These are phyloP conservation scores for Peromyscus maniculatus DNA, from an alignment of 2,113 vertebrate genomes.

Conservation along the genomic window DNA sequence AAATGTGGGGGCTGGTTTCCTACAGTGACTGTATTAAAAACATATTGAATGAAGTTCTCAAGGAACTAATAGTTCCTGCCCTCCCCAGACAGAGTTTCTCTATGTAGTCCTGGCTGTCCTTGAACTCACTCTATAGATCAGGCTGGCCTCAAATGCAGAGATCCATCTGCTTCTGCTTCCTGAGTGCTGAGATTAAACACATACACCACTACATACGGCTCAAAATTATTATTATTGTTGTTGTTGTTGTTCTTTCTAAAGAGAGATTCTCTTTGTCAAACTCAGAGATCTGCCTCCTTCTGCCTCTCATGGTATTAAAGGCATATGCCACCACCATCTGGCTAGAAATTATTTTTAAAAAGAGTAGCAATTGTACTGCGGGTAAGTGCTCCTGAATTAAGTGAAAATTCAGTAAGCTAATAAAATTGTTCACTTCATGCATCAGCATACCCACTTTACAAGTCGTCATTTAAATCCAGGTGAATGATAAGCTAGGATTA, in stretches of 20 bases:
- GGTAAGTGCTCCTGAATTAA: slow-evolving; percentile 34
- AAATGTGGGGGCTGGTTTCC: no score
- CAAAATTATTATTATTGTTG: neutral
- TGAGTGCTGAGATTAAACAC: neutral
- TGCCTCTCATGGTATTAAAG: neutral
- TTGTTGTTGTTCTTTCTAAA: neutral
- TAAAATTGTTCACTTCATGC: slow-evolving; percentile 31
- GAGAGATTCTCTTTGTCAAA: neutral
- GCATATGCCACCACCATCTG: neutral
- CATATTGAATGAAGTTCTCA: neutral
- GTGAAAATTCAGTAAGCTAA: slow-evolving; percentile 34
- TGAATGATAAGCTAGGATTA: slow-evolving; percentile 50
- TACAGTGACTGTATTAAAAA: neutral
- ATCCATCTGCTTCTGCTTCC: neutral
- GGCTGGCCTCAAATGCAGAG: neutral
- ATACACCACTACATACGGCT: neutral
- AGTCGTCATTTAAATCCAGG: slow-evolving; percentile 54
- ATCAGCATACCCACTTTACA: slow-evolving; percentile 45
- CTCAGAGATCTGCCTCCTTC: neutral
- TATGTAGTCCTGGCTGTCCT: neutral
- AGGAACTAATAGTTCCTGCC: neutral
- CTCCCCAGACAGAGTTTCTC: neutral
- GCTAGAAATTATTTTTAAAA: neutral
- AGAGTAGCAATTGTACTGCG: neutral
- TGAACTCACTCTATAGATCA: neutral